Evolutionary conservation across 1,140 invertebrate genomes (phyloP).

Genomic region (Odontomachus brunneus): DNA sequence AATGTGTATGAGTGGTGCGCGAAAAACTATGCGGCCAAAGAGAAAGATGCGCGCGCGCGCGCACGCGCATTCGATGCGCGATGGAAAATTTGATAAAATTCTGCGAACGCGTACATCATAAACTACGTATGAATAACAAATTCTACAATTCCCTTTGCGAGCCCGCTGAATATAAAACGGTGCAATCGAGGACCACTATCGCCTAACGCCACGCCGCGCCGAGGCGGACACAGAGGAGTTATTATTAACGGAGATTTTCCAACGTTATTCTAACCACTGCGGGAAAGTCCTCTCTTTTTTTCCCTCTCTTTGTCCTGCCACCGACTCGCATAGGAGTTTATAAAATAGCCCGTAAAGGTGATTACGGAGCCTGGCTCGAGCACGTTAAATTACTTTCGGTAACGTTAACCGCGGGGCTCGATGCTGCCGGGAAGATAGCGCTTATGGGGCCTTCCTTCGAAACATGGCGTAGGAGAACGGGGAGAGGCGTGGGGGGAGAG

Average conservation of each 20-base stretch:
- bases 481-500: too few species aligned
- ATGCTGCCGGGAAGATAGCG: constrained; percentile 69
- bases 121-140: constrained; percentile 30
- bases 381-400: constrained; percentile 75
- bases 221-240: not conserved
- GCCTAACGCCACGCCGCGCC: not conserved
- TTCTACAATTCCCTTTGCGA: constrained; percentile 21
- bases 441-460: constrained; percentile 59
- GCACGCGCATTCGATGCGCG: not conserved
- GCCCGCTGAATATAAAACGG: constrained; percentile 39
- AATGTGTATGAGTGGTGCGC: too few species aligned
- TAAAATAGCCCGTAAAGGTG: constrained; percentile 56
- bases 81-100: constrained; percentile 21
- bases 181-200: constrained; percentile 33
- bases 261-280: constrained; percentile 38
- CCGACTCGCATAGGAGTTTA: constrained; percentile 13
- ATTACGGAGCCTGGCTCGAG: constrained; percentile 66
- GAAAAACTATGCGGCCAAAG: too few species aligned
- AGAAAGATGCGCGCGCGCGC: not conserved
- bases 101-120: not conserved
- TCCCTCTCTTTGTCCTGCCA: not conserved
- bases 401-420: constrained; percentile 69
- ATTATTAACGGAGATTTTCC: constrained; percentile 56
- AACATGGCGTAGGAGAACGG: constrained; percentile 37
- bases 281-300: not conserved